A percentile compares a stretch with the other conserved stretches of the same genome.
Evolutionary conservation across 2,113 vertebrate species (phyloP).

Genomic region (Toxotes chatareus): DNA sequence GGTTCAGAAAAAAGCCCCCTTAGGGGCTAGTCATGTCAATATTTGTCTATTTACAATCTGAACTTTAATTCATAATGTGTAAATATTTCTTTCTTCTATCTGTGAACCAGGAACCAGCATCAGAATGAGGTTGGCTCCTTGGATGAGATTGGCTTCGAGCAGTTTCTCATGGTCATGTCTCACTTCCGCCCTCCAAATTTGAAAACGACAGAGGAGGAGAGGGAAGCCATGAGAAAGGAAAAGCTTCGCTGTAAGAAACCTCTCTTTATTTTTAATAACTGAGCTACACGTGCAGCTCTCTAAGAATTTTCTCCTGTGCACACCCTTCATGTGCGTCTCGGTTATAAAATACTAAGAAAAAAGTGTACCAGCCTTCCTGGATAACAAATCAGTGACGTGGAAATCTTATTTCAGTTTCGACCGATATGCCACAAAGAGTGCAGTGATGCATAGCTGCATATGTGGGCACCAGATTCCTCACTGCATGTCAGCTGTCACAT

Average conservation of each 20-base stretch:
- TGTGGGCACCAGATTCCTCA: constrained; percentile 6
- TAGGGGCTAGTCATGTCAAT: too few species aligned
- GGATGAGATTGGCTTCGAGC: constrained; percentile 90
- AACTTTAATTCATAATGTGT: neutral
- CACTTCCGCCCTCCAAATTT: constrained; percentile 90
- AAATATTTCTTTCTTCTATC: neutral
- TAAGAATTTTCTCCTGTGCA: neutral
- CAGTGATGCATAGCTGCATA: neutral
- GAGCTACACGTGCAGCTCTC: neutral
- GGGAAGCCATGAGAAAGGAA: constrained; percentile 82
- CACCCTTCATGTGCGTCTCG: neutral
- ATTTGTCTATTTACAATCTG: neutral
- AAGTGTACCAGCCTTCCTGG: neutral
- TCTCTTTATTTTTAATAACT: neutral
- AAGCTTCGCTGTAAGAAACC: constrained; percentile 91
- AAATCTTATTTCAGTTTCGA: neutral
- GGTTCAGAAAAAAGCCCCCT: too few species aligned
- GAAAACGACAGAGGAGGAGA: constrained; percentile 86
- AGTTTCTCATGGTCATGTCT: constrained; percentile 95
- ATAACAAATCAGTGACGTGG: neutral
- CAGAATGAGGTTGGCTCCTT: constrained; percentile 80
- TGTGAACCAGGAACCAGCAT: constrained; percentile 88
- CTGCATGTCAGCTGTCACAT: neutral
- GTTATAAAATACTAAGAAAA: neutral
- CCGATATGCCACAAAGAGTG: neutral